Evolutionary conservation across 2,888 invertebrate genomes (phyloP).

Genomic region (Drosophila paucipuncta): DNA sequence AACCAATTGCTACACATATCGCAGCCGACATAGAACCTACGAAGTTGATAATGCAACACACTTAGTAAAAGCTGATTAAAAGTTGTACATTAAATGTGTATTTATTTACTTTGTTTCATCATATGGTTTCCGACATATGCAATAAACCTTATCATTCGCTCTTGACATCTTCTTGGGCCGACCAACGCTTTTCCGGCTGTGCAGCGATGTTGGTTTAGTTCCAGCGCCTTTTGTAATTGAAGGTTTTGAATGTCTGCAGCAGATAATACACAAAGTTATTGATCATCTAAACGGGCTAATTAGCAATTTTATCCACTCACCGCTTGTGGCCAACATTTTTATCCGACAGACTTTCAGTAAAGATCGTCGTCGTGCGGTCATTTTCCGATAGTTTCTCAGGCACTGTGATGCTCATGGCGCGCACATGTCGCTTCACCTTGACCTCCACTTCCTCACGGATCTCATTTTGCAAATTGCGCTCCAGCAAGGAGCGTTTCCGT

Average conservation of each 20-base stretch:
- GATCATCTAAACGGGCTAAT: neutral
- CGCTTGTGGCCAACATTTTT: constrained; percentile 59
- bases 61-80: neutral
- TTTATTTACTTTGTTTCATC: constrained; percentile 93
- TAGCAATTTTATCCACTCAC: constrained; percentile 23
- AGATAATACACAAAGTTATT: neutral
- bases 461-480: constrained; percentile 95
- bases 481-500: constrained; percentile 94
- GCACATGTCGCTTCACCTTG: constrained; percentile 61
- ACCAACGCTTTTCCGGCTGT: constrained; percentile 48
- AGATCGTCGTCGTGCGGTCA: constrained; percentile 36
- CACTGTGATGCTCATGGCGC: constrained; percentile 72
- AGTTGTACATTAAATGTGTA: neutral
- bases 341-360: constrained; percentile 52
- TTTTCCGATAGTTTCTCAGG: constrained; percentile 70
- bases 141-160: constrained; percentile 93
- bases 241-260: constrained; percentile 30
- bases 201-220: constrained; percentile 45
- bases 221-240: constrained; percentile 23
- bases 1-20: constrained; percentile 99
- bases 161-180: constrained; percentile 80
- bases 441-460: constrained; percentile 92
- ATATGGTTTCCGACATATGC: constrained; percentile 96
- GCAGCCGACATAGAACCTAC: constrained; percentile 98
- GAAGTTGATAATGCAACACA: constrained; percentile 31